A percentile compares a stretch with the other conserved stretches of the same genome.
Evolutionary conservation across 1,140 invertebrate species (phyloP).

Genomic region (Ips typographus): DNA sequence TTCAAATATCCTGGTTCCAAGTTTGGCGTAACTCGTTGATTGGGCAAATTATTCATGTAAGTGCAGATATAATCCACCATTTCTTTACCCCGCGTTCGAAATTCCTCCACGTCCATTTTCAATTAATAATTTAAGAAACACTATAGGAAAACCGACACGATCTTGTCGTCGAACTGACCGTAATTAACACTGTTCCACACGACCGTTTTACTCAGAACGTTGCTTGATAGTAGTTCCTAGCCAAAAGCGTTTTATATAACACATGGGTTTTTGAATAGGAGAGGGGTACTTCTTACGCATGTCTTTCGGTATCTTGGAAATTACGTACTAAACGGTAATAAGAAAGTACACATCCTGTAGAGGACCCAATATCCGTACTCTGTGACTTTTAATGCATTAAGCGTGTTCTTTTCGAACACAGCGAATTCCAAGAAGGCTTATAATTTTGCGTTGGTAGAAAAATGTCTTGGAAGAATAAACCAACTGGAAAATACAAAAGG

Average conservation of each 20-base stretch:
- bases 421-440: no score
- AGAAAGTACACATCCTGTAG: slow-evolving; percentile 15
- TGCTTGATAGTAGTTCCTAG: not conserved
- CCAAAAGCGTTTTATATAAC: not conserved
- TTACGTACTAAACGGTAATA: slow-evolving; percentile 15
- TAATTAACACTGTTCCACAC: no score
- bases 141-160: no score
- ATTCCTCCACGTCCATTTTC: slow-evolving; percentile 79
- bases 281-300: slow-evolving; percentile 14
- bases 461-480: no score
- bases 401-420: not conserved
- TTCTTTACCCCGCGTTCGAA: slow-evolving; percentile 80
- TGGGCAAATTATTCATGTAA: slow-evolving; percentile 75
- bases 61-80: slow-evolving; percentile 94
- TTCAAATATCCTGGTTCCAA: slow-evolving; percentile 85
- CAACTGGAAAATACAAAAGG: no score
- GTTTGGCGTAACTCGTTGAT: slow-evolving; percentile 74
- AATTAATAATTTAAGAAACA: not conserved
- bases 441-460: no score
- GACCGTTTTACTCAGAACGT: no score
- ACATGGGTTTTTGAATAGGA: not conserved
- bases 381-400: not conserved
- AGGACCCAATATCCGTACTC: slow-evolving; percentile 7
- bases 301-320: slow-evolving; percentile 17
- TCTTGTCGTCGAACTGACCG: no score